Evolutionary conservation across 1,140 invertebrate genomes (phyloP).

Genomic region (Pogonomyrmex barbatus): DNA sequence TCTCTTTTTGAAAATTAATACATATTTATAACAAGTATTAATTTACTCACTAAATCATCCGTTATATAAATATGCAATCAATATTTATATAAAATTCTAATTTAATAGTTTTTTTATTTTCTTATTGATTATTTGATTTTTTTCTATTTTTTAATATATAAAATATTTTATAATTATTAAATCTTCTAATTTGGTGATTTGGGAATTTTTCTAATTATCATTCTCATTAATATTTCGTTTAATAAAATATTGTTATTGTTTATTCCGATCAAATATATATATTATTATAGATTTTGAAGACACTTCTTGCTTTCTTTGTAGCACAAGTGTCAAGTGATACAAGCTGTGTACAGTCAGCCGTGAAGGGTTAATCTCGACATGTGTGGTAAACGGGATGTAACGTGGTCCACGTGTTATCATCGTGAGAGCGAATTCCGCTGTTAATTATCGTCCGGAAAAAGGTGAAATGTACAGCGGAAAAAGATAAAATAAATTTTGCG

Average conservation of each 20-base stretch:
- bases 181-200: neutral
- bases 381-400: neutral
- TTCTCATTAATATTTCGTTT: neutral
- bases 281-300: neutral
- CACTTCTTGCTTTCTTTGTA: neutral
- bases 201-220: neutral
- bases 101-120: neutral
- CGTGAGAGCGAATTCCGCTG: conserved; percentile 36
- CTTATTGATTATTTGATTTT: neutral
- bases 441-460: conserved; percentile 44
- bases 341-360: conserved; percentile 42
- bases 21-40: neutral
- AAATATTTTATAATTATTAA: neutral
- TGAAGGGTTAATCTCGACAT: conserved; percentile 37
- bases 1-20: neutral
- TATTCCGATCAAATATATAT: neutral
- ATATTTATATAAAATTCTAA: neutral
- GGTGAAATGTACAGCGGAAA: neutral
- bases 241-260: neutral
- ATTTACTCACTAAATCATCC: neutral
- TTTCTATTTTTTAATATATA: neutral
- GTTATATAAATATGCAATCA: neutral
- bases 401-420: conserved; percentile 26
- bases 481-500: conserved; percentile 7
- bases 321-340: conserved; percentile 10